Evolutionary conservation across 2,113 vertebrate genomes (phyloP).

Genomic region (Labeo catla): DNA sequence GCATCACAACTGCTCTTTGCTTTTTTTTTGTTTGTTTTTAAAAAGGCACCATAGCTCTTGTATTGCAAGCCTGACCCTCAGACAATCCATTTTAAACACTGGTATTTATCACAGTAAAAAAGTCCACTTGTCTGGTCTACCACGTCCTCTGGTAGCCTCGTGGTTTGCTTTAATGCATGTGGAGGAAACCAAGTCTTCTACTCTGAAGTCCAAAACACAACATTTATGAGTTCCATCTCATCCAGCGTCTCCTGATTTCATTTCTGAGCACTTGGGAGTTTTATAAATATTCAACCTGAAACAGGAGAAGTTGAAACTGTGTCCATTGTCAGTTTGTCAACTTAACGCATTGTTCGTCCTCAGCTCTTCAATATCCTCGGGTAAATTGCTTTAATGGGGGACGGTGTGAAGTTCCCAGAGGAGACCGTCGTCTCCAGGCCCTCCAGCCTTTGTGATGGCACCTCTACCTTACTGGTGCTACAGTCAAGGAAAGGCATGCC

Average conservation of each 20-base stretch:
- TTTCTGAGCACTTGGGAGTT: neutral
- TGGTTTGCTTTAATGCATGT: neutral
- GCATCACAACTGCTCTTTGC: slow-evolving; percentile 17
- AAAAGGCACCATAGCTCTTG: neutral
- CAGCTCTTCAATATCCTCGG: slow-evolving; percentile 70
- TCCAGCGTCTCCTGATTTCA: neutral
- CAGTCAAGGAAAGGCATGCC: slow-evolving; percentile 79
- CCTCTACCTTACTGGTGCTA: slow-evolving; percentile 81
- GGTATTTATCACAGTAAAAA: slow-evolving; percentile 31
- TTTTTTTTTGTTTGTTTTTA: slow-evolving; percentile 28
- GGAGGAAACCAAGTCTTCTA: neutral
- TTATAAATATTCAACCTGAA: slow-evolving; percentile 10
- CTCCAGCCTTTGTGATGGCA: slow-evolving; percentile 77
- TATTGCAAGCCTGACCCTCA: neutral
- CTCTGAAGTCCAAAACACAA: neutral
- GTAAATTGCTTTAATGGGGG: slow-evolving; percentile 73
- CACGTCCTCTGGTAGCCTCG: neutral
- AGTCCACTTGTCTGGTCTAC: slow-evolving; percentile 7
- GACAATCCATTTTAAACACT: slow-evolving; percentile 4
- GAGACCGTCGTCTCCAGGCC: slow-evolving; percentile 78
- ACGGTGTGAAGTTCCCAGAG: slow-evolving; percentile 76
- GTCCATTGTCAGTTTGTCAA: neutral
- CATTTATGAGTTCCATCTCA: neutral
- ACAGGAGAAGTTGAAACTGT: neutral
- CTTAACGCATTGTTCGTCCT: slow-evolving; percentile 37